These are phyloP conservation scores for Timandra comae DNA, from an alignment of 2,888 invertebrate genomes.

Conservation along the genomic window DNA sequence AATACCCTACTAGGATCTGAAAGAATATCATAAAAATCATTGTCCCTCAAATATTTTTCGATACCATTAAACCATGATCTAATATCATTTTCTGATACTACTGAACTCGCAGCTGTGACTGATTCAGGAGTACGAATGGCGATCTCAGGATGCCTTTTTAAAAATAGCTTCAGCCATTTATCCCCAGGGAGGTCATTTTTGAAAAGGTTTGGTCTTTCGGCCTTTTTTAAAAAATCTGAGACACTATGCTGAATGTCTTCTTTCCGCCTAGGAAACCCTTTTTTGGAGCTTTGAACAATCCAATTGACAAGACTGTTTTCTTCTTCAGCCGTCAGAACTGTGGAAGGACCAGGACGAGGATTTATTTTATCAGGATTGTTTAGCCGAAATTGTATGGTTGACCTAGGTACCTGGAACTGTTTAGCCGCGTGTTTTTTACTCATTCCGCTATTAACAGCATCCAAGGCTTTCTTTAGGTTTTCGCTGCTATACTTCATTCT, in stretches of 20 bases:
- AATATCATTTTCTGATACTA: constrained; percentile 17
- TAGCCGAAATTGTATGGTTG: constrained; percentile 2
- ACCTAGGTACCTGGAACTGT: constrained; percentile 5
- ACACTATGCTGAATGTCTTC: constrained; percentile 7
- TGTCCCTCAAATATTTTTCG: constrained; percentile 3
- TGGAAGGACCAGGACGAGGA: constrained; percentile 4
- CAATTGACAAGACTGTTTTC: constrained; percentile 6
- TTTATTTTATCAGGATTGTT: constrained; percentile 5
- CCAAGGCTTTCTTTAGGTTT: constrained; percentile 5
- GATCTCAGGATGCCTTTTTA: constrained; percentile 23
- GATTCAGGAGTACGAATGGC: constrained; percentile 21
- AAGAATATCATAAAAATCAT: constrained; percentile 5
- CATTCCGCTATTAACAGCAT: constrained; percentile 8
- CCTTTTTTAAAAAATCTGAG: constrained; percentile 8
- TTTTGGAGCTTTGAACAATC: constrained; percentile 6
- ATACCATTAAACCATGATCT: constrained; percentile 21
- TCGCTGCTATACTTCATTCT: constrained; percentile 1
- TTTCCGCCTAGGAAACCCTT: constrained; percentile 9
- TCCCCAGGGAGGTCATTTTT: constrained; percentile 12
- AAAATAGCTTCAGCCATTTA: constrained; percentile 23
- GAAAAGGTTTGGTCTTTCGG: constrained; percentile 1
- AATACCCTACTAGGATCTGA: constrained; percentile 25
- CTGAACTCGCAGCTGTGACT: constrained; percentile 26
- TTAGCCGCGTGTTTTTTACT: constrained; percentile 8
- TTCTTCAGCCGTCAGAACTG: constrained; percentile 4